phyloP scores from a whole-genome alignment of 2,888 invertebrate species.

The Rotaria socialis region DNA sequence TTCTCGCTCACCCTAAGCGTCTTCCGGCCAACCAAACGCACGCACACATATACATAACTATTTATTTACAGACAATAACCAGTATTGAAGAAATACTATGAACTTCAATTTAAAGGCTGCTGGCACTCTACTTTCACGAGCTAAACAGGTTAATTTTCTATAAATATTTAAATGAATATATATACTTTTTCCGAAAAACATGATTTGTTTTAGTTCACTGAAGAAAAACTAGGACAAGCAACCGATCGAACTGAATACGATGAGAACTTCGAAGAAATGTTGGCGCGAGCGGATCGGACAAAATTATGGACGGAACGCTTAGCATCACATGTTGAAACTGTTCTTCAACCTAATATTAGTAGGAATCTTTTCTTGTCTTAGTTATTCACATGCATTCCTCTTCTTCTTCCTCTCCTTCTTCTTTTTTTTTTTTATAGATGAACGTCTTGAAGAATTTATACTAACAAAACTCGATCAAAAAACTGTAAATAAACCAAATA shows the following conservation, averaged over 20 bases:
- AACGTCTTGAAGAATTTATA: slow-evolving; percentile 62
- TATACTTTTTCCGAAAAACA: neutral
- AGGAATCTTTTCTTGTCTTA: slow-evolving; percentile 46
- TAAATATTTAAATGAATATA: neutral
- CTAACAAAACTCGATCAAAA: slow-evolving; percentile 70
- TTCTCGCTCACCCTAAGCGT: neutral
- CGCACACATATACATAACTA: neutral
- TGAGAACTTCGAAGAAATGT: slow-evolving; percentile 78
- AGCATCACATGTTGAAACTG: slow-evolving; percentile 73
- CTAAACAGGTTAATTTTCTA: neutral
- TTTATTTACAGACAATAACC: neutral
- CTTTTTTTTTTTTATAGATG: slow-evolving; percentile 53
- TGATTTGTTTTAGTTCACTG: slow-evolving; percentile 69
- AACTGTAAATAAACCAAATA: slow-evolving; percentile 71
- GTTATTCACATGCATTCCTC: neutral
- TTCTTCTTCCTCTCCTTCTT: no score
- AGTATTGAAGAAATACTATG: neutral
- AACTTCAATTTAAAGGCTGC: slow-evolving; percentile 6
- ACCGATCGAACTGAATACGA: slow-evolving; percentile 79
- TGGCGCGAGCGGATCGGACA: slow-evolving; percentile 76
- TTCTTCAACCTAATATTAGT: slow-evolving; percentile 84
- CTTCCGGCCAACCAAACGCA: neutral
- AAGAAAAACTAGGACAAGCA: slow-evolving; percentile 81
- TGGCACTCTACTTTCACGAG: neutral
- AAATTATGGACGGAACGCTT: slow-evolving; percentile 80